A percentile compares a stretch with the other conserved stretches of the same genome.
These are phyloP conservation scores for Drosophila ercepeae DNA, from an alignment of 1,140 invertebrate genomes.

Conservation along the genomic window DNA sequence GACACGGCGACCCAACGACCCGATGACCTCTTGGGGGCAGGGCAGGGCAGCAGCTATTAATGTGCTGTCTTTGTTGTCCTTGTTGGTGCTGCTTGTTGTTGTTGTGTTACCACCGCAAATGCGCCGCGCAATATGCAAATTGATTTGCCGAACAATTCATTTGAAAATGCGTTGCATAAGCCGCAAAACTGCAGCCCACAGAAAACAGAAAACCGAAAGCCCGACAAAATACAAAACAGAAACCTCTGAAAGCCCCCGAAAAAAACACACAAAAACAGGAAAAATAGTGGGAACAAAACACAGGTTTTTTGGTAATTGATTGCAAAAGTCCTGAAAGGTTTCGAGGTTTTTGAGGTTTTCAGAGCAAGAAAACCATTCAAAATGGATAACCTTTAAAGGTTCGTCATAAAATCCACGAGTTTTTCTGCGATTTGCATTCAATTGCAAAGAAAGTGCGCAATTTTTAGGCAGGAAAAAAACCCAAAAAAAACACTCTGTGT, in stretches of 20 bases:
- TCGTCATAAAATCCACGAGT: background rate
- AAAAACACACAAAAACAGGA: background rate
- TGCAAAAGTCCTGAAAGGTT: background rate
- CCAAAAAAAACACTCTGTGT: slow-evolving; percentile 1
- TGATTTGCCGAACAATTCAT: slow-evolving; percentile 79
- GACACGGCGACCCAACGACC: background rate
- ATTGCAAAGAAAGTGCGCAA: slow-evolving; percentile 9
- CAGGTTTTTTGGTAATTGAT: background rate
- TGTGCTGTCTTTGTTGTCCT: background rate
- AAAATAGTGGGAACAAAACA: background rate
- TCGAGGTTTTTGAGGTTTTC: background rate
- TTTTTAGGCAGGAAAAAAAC: background rate
- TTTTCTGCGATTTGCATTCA: slow-evolving; percentile 12
- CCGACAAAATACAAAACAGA: slow-evolving; percentile 3
- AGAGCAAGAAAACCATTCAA: background rate
- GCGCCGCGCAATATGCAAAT: slow-evolving; percentile 78
- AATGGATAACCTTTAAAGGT: background rate
- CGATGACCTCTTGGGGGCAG: slow-evolving; percentile 13
- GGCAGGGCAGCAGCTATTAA: background rate
- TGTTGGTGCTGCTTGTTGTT: background rate
- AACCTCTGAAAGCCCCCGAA: background rate
- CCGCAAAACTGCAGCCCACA: slow-evolving; percentile 57
- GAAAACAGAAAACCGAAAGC: slow-evolving; percentile 1
- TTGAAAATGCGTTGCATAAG: slow-evolving; percentile 73
- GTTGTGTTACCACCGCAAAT: slow-evolving; percentile 49